phyloP scores from a whole-genome alignment of 2,113 vertebrate species.

The Peromyscus leucopus region DNA sequence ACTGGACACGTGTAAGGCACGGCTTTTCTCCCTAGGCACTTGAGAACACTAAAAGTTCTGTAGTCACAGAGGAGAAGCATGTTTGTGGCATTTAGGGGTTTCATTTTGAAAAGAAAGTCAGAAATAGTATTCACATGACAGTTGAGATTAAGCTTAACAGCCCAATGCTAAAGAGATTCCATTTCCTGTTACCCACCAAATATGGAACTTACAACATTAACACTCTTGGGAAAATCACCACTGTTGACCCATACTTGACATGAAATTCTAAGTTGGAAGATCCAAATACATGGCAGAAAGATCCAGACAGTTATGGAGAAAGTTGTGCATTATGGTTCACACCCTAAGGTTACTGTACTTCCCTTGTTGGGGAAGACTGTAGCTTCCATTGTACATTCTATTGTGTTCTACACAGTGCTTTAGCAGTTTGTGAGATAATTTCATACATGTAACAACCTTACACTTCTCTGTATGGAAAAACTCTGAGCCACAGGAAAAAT shows the following conservation, averaged over 20 bases:
- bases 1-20: not conserved
- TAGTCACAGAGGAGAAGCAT: not conserved
- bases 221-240: not conserved
- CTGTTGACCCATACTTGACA: not conserved
- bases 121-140: constrained; percentile 31
- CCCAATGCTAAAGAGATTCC: not conserved
- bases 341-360: not conserved
- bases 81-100: not conserved
- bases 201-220: not conserved
- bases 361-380: not conserved
- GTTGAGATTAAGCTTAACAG: not conserved
- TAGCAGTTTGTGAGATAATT: not conserved
- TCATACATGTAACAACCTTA: not conserved
- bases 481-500: not conserved
- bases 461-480: not conserved
- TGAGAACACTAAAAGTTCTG: constrained; percentile 41
- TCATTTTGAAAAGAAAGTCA: not conserved
- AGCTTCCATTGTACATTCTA: not conserved
- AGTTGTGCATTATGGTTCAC: not conserved
- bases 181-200: not conserved
- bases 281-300: not conserved
- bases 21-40: not conserved
- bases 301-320: not conserved
- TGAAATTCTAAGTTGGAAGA: constrained; percentile 2
- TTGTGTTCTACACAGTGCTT: not conserved